phyloP scores from a whole-genome alignment of 2,797 vertebrate species.

The Fringilla coelebs region DNA sequence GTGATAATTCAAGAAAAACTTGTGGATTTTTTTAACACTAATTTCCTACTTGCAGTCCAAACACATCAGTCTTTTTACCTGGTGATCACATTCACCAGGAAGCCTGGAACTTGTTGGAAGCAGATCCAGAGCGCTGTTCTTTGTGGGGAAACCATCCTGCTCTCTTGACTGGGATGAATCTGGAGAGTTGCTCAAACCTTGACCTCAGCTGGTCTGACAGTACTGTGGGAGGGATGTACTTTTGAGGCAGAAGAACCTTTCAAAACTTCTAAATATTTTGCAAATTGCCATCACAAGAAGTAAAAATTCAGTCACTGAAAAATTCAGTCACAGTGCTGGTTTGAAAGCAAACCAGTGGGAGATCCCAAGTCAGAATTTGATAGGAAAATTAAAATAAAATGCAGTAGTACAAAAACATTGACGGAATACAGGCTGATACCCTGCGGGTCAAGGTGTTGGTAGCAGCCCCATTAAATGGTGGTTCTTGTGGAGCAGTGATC shows the following conservation, averaged over 20 bases:
- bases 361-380: neutral
- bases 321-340: neutral
- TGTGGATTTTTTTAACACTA: neutral
- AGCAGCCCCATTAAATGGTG: neutral
- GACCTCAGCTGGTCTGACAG: neutral
- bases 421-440: neutral
- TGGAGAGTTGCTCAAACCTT: neutral
- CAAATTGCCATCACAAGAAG: neutral
- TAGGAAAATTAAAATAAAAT: neutral
- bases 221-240: neutral
- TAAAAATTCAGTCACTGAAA: neutral
- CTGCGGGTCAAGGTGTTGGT: neutral
- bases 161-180: neutral
- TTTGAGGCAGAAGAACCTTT: neutral
- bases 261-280: neutral
- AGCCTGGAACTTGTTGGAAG: neutral
- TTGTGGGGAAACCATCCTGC: rapidly evolving
- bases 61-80: neutral
- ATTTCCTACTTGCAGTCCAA: neutral
- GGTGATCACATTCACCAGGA: neutral
- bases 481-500: neutral
- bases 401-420: neutral
- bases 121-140: neutral
- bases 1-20: neutral
- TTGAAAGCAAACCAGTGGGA: neutral